phyloP scores from a whole-genome alignment of 64 coral and sea anemone genomes.

The Trachythela sp. region DNA sequence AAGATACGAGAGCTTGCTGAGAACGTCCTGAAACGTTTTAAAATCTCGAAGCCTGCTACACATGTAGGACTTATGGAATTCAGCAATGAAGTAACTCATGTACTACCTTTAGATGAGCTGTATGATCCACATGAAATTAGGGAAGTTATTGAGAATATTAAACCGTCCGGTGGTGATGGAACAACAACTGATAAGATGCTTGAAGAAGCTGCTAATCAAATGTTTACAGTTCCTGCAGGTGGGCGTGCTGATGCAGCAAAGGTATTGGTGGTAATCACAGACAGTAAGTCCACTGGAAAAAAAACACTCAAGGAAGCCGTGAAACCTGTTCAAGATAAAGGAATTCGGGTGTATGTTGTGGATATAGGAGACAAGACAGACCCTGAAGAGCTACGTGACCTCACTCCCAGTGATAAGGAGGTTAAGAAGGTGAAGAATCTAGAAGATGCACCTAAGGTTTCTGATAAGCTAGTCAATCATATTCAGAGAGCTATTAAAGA shows the following conservation, averaged over 20 bases:
- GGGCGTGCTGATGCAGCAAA: conserved; percentile 37
- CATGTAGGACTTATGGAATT: neutral
- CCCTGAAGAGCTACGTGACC: conserved; percentile 7
- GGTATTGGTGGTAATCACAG: conserved; percentile 37
- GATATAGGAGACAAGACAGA: conserved; percentile 31
- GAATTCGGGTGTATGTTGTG: conserved; percentile 45
- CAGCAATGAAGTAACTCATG: neutral
- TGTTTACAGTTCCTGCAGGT: conserved; percentile 8
- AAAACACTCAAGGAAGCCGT: neutral
- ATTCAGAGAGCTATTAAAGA: conserved; percentile 42
- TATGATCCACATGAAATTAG: neutral
- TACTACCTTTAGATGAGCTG: neutral
- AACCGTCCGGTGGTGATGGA: neutral
- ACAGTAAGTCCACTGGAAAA: conserved; percentile 38
- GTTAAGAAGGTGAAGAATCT: conserved; percentile 47
- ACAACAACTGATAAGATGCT: neutral
- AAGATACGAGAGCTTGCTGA: conserved; percentile 36
- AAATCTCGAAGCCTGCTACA: neutral
- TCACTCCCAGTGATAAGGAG: conserved; percentile 37
- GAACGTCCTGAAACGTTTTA: conserved; percentile 14
- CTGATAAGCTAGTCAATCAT: conserved; percentile 8
- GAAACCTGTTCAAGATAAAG: conserved; percentile 23
- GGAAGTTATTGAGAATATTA: neutral
- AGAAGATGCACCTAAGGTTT: conserved; percentile 36
- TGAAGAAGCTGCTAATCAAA: neutral